Conservation (phyloP, 1,140 invertebrate species). For the Drosophila orosa region DNA sequence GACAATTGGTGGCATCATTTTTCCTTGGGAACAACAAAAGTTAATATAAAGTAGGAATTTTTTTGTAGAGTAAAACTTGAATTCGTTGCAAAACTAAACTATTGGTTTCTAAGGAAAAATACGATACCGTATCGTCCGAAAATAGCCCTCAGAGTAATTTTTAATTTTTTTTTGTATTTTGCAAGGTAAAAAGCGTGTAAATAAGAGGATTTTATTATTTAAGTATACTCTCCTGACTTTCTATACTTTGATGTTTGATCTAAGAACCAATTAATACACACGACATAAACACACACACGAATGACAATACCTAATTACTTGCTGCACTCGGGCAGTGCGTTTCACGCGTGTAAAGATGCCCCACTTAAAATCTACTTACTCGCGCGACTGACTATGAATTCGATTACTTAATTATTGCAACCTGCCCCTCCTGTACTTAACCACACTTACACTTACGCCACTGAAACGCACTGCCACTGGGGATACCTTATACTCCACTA, state of each 20-base stretch:
- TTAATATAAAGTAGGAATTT: not conserved
- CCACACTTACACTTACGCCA: not conserved
- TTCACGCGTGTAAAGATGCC: slow-evolving; percentile 10
- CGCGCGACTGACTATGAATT: not conserved
- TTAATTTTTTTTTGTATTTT: not conserved
- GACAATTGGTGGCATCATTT: slow-evolving; percentile 4
- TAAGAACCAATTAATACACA: slow-evolving; percentile 8
- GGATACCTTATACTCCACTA: slow-evolving; percentile 12
- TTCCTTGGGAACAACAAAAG: slow-evolving; percentile 6
- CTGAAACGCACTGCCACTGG: slow-evolving; percentile 15
- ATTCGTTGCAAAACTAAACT: not conserved
- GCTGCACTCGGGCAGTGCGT: slow-evolving; percentile 26
- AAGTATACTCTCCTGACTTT: slow-evolving; percentile 47
- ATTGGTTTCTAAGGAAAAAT: slow-evolving; percentile 4
- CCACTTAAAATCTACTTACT: not conserved
- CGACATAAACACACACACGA: slow-evolving; percentile 35
- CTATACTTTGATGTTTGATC: slow-evolving; percentile 29
- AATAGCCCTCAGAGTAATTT: not conserved
- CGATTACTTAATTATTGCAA: not conserved
- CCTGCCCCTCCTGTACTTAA: slow-evolving; percentile 1
- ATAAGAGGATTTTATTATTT: slow-evolving; percentile 53
- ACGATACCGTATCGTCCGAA: not conserved
- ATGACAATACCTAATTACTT: slow-evolving; percentile 60
- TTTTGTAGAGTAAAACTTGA: not conserved
- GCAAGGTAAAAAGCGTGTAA: too few species aligned